Conservation (phyloP, 2,113 vertebrate species). For the Orycteropus afer region DNA sequence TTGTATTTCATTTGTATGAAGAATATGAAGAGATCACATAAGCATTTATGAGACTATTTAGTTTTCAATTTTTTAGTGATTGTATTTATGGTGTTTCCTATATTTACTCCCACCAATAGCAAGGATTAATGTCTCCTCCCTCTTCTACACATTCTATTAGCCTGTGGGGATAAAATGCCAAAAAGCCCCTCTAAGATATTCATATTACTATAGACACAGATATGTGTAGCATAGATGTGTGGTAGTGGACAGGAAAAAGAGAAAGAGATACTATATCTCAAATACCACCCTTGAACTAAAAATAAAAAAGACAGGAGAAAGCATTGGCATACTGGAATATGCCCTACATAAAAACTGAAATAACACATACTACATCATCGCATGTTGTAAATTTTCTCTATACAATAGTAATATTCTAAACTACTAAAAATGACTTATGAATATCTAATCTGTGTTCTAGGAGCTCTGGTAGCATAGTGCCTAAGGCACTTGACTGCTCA, state of each 20-base stretch:
- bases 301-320: background rate
- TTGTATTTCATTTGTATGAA: slow-evolving; percentile 39
- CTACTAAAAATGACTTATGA: background rate
- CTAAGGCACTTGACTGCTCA: too few relatives aligned
- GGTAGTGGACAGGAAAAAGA: background rate
- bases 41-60: background rate
- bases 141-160: slow-evolving; percentile 19
- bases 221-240: background rate
- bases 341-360: slow-evolving; percentile 29
- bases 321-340: background rate
- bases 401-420: slow-evolving; percentile 33
- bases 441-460: background rate
- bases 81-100: background rate
- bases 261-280: background rate
- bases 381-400: background rate
- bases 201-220: background rate
- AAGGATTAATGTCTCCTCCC: background rate
- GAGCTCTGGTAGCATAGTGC: too few relatives aligned
- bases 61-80: background rate
- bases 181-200: slow-evolving; percentile 7
- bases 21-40: slow-evolving; percentile 25
- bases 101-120: background rate
- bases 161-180: background rate
- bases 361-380: background rate
- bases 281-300: slow-evolving; percentile 13